Evolutionary conservation across 2,113 vertebrate species (phyloP).

Genomic region (Chinchilla lanigera): DNA sequence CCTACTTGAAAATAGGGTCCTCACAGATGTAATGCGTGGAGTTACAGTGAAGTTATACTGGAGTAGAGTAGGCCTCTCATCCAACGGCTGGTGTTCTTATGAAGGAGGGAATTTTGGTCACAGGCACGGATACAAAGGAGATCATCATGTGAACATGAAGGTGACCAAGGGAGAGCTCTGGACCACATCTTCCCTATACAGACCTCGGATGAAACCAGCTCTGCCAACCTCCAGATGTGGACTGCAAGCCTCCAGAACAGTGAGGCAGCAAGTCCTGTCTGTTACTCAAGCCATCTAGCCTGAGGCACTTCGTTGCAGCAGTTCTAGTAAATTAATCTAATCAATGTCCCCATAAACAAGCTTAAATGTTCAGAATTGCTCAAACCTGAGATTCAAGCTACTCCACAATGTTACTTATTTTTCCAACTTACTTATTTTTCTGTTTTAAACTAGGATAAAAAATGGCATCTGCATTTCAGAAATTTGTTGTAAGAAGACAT

Average conservation of each 20-base stretch:
- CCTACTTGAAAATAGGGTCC: not conserved
- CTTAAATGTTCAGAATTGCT: not conserved
- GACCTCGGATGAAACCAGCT: not conserved
- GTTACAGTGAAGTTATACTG: not conserved
- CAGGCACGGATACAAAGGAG: not conserved
- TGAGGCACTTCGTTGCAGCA: not conserved
- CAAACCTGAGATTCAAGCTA: not conserved
- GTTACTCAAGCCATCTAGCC: not conserved
- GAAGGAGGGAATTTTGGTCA: not conserved
- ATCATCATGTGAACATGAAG: not conserved
- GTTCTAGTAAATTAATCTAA: not conserved
- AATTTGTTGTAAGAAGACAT: conserved; percentile 8
- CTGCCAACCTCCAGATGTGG: not conserved
- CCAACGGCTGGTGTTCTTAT: not conserved
- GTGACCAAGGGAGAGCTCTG: not conserved
- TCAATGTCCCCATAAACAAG: not conserved
- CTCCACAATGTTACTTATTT: not conserved
- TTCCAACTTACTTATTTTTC: not conserved
- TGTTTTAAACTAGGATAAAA: not conserved
- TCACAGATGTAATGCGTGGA: not conserved
- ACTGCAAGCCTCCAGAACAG: not conserved
- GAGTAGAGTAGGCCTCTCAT: not conserved
- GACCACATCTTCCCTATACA: not conserved
- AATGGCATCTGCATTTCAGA: not conserved
- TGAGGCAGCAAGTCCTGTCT: not conserved